Evolutionary conservation across 2,888 invertebrate species (phyloP).

Genomic region (Drosophila kuntzei): DNA sequence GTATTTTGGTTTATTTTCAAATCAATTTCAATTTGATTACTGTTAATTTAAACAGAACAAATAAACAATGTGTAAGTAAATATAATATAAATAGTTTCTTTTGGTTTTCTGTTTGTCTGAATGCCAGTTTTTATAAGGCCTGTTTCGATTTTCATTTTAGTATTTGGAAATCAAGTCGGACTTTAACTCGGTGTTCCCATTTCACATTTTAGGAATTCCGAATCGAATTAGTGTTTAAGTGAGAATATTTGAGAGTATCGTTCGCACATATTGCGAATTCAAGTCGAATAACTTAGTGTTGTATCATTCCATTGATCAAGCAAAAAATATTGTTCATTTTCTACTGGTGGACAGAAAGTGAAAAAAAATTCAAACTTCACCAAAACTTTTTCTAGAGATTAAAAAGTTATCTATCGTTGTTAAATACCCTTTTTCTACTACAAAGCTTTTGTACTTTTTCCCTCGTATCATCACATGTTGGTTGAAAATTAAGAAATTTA

Average conservation of each 20-base stretch:
- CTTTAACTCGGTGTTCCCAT: neutral
- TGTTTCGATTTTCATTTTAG: neutral
- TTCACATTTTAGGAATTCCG: neutral
- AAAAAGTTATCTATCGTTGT: too few relatives aligned
- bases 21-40: neutral
- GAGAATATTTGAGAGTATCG: neutral
- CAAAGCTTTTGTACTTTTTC: too few relatives aligned
- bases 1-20: neutral
- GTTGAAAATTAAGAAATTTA: too few relatives aligned
- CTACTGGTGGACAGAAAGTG: neutral
- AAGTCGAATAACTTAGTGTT: neutral
- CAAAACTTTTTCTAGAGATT: too few relatives aligned
- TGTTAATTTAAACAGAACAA: neutral
- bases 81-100: neutral
- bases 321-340: neutral
- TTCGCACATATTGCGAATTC: neutral
- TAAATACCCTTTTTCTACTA: too few relatives aligned
- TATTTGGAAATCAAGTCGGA: neutral
- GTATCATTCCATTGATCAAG: neutral
- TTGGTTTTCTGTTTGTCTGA: neutral
- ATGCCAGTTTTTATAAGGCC: neutral
- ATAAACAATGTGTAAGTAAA: neutral
- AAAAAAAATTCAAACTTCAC: neutral
- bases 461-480: too few relatives aligned
- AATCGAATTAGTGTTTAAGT: neutral